A percentile compares a stretch with the other conserved stretches of the same genome.
phyloP scores from a whole-genome alignment of 2,797 vertebrate species.

The Hephaestus fuliginosus region DNA sequence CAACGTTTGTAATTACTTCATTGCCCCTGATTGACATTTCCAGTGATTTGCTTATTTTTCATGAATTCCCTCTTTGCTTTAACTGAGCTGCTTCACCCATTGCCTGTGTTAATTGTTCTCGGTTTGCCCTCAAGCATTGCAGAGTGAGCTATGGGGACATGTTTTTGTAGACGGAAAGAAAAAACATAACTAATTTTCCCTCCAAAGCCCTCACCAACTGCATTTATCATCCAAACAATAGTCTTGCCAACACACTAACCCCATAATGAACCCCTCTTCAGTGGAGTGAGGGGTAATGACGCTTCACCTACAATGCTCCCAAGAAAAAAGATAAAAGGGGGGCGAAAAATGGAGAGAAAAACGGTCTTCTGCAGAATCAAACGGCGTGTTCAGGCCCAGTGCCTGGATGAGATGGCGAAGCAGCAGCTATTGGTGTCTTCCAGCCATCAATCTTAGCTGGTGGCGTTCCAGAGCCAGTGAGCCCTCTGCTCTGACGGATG shows the following conservation, averaged over 20 bases:
- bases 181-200: conserved; percentile 91
- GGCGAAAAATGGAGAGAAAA: conserved; percentile 63
- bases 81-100: conserved; percentile 75
- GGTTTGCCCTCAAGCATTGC: conserved; percentile 76
- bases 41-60: conserved; percentile 86
- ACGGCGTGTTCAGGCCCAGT: conserved; percentile 95
- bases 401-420: conserved; percentile 95
- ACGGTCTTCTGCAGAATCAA: conserved; percentile 78
- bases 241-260: conserved; percentile 98
- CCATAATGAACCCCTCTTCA: conserved; percentile 98
- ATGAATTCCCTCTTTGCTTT: conserved; percentile 78
- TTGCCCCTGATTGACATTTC: conserved; percentile 81
- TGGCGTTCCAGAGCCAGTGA: conserved; percentile 91
- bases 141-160: conserved; percentile 85
- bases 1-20: conserved; percentile 79
- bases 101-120: conserved; percentile 83
- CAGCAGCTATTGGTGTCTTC: conserved; percentile 94
- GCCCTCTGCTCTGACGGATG: conserved; percentile 93
- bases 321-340: conserved; percentile 59
- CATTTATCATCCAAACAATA: conserved; percentile 99
- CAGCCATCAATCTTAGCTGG: conserved; percentile 97
- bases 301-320: conserved; percentile 93
- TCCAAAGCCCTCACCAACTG: conserved; percentile 87
- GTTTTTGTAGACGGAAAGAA: conserved; percentile 87
- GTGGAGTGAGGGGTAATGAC: conserved; percentile 99